Evolutionary conservation across 2,113 vertebrate genomes (phyloP).

Genomic region (Sebastes fasciatus): DNA sequence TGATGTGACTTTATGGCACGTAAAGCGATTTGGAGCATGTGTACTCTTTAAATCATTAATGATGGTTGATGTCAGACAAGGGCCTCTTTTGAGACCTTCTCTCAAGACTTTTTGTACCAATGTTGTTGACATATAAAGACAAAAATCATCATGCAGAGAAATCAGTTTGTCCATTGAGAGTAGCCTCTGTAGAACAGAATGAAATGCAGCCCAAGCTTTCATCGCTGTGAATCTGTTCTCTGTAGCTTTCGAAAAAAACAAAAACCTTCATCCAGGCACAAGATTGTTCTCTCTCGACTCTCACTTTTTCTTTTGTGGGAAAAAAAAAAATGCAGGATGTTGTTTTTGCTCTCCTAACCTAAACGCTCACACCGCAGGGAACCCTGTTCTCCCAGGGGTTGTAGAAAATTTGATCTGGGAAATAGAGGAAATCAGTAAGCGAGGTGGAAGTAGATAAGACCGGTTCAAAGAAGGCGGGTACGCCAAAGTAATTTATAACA

Average conservation of each 20-base stretch:
- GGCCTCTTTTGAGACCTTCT: conserved; percentile 13
- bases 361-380: conserved; percentile 14
- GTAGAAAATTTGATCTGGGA: conserved; percentile 43
- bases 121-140: conserved; percentile 22
- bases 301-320: background rate
- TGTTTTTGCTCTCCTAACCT: conserved; percentile 27
- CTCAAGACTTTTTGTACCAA: background rate
- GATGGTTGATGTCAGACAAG: background rate
- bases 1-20: background rate
- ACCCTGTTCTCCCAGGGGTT: conserved; percentile 4
- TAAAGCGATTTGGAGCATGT: background rate
- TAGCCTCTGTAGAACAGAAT: conserved; percentile 11
- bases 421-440: conserved; percentile 33
- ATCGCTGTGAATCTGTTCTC: conserved; percentile 13
- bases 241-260: conserved; percentile 23
- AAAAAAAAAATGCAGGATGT: background rate
- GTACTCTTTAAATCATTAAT: conserved; percentile 17
- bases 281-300: conserved; percentile 11
- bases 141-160: background rate
- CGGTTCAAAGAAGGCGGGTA: conserved; percentile 11
- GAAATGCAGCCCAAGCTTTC: conserved; percentile 10
- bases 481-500: conserved; percentile 24
- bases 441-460: conserved; percentile 32
- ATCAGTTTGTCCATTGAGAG: background rate
- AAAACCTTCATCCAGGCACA: conserved; percentile 27